A percentile compares a stretch with the other conserved stretches of the same genome.
Evolutionary conservation across 2,888 invertebrate genomes (phyloP).

Genomic region (Arge pagana): DNA sequence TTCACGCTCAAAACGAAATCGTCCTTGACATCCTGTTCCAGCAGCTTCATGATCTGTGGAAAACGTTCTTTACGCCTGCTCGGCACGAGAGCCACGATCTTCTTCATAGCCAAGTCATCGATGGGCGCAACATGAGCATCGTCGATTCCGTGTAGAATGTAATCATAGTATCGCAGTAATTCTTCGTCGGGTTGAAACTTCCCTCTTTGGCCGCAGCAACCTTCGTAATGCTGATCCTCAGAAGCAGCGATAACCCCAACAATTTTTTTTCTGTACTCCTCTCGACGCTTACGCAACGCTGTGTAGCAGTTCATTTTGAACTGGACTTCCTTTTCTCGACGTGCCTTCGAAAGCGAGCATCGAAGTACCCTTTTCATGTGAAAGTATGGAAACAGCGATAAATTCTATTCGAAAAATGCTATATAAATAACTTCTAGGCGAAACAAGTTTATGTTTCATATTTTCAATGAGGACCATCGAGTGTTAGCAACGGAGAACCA

Average conservation of each 20-base stretch:
- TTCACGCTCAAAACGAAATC: conserved; percentile 89
- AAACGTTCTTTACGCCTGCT: conserved; percentile 65
- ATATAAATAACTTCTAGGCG: no score
- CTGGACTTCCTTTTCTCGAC: conserved; percentile 32
- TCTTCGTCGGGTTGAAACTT: conserved; percentile 56
- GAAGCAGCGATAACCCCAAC: conserved; percentile 69
- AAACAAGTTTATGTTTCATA: no score
- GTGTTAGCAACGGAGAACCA: no score
- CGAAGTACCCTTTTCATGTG: conserved; percentile 23
- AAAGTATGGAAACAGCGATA: not conserved
- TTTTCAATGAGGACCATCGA: no score
- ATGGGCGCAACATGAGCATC: conserved; percentile 87
- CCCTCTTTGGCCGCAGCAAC: not conserved
- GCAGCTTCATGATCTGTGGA: conserved; percentile 63
- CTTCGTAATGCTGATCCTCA: conserved; percentile 26
- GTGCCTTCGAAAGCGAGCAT: conserved; percentile 24
- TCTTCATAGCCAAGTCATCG: conserved; percentile 72
- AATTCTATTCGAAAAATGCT: no score
- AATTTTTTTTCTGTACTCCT: conserved; percentile 79
- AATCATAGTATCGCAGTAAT: conserved; percentile 84
- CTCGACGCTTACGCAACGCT: conserved; percentile 73
- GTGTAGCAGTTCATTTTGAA: conserved; percentile 66
- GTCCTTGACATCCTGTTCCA: conserved; percentile 79
- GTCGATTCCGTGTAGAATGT: conserved; percentile 87
- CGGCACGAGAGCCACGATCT: conserved; percentile 69